Base-by-base conservation (phyloP, 2,113 vertebrate species). In the Poeciliopsis occidentalis region DNA sequence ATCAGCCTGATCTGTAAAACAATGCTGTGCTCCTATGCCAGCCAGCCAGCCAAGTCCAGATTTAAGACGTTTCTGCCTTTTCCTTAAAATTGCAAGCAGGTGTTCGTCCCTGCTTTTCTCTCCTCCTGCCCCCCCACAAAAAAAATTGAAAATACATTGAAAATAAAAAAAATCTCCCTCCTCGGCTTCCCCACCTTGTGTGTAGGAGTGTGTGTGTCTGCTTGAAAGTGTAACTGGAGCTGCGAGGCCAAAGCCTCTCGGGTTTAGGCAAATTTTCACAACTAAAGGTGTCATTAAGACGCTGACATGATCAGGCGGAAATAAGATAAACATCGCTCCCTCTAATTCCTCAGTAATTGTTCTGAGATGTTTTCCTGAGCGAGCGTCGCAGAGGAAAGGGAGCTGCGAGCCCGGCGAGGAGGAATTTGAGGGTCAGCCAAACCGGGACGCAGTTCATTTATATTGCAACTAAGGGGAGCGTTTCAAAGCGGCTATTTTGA, bases 81-180 rank as follows among this genome's bases (percentile, higher is more conserved):
- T 80, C 67, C 70, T 73, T 83, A 83, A 92, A 94, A 95, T 95
- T 95, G 91, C 89, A 93, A 94, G 91, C 94, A 95, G 93, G 94
- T 94, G 94, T 94, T 94, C 63, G 29, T 80, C 82, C 51, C 67
- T 47, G 80, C 81, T 88, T 86, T 85, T 73, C 72, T 88, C 77
- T 87, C 78, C 68, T 86, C 72, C 69, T 65, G 70, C 86, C 80
- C 73, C 34, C 34, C 72, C 73, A 80, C 37, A 30, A 70, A 75
- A 86, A 4, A 31, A 51, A 51, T 4, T 17, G 3, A 51, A 74
- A 75, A 86, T 31, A 4, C 19, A 51, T 4, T 17, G 3, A 51
- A 57, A n/a, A n/a, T 6, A 47, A 47, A 47, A 47, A 5, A 47
- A 5, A 78, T 80, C 54, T 60, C 76, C 72, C 79, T 27, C 65